Evolutionary conservation across 2,888 invertebrate genomes (phyloP).

Genomic region (Lingula anatina): DNA sequence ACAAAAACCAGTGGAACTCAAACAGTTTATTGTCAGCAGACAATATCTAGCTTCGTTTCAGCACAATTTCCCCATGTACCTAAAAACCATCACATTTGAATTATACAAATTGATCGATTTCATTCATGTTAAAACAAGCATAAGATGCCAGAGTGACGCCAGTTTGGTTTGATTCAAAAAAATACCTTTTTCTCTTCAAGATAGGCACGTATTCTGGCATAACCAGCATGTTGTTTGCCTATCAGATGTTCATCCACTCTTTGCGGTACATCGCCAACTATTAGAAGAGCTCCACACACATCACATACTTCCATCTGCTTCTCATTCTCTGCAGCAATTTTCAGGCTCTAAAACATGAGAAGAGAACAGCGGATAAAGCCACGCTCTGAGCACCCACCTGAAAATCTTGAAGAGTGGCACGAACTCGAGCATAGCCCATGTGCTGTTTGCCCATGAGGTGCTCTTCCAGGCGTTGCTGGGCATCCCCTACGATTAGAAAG

Average conservation of each 20-base stretch:
- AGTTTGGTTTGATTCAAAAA: too few species aligned
- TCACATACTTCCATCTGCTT: slow-evolving; percentile 90
- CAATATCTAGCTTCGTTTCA: too few species aligned
- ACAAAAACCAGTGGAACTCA: too few species aligned
- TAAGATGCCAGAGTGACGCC: too few species aligned
- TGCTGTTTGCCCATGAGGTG: slow-evolving; percentile 98
- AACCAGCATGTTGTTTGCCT: slow-evolving; percentile 98
- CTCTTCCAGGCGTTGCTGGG: slow-evolving; percentile 95
- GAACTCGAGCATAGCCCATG: slow-evolving; percentile 73
- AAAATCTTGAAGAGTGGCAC: slow-evolving; percentile 13
- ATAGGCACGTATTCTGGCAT: slow-evolving; percentile 58
- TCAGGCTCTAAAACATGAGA: too few species aligned
- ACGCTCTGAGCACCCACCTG: not conserved
- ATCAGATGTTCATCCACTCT: slow-evolving; percentile 95
- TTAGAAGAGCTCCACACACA: slow-evolving; percentile 97
- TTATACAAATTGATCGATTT: too few species aligned
- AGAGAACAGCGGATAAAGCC: not conserved
- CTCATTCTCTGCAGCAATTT: slow-evolving; percentile 57
- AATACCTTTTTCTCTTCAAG: slow-evolving; percentile 38
- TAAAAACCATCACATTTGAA: too few species aligned
- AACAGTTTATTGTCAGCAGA: too few species aligned
- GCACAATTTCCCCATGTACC: too few species aligned
- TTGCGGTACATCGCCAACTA: slow-evolving; percentile 96
- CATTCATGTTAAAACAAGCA: too few species aligned
- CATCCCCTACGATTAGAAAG: slow-evolving; percentile 97